Base-by-base conservation (phyloP, 2,888 invertebrate species). In the Linnaemya vulpina region DNA sequence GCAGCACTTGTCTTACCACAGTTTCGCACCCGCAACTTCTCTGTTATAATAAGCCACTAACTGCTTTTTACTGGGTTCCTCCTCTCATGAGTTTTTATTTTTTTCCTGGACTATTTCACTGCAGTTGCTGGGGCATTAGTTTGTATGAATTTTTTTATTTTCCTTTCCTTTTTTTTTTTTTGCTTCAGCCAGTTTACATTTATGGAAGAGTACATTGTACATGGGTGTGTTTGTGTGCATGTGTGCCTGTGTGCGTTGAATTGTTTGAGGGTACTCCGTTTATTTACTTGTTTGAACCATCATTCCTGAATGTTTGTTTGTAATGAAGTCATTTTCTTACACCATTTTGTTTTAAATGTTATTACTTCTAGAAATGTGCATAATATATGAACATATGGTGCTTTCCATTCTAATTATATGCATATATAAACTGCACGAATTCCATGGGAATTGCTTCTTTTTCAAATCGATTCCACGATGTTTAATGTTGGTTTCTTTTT, bases 291-390 rank as follows among this genome's bases (percentile, higher is more conserved):
- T 85, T 85, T 82, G 60, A 74, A 58, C 78, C 78, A 82, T 40
- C 82, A 79, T 78, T 81, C 58, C 53, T 75, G 65, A 35, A 62
- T 67, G 73, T 79, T 79, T 78, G 78, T 75, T 79, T 85, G 85
- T 67, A 79, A 87, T 86, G 84, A 87, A 86, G 87, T 86, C 87
- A 87, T 87, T 87, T 86, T 76, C 83, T 55, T 86, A 80, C 71
- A 82, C 58, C 84, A 86, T 84, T 84, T 84, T 86, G 82, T 85
- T 80, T 84, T 84, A 80, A 85, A 86, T 82, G 76, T 80, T 62
- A 65, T 46, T 77, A 82, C 74, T 83, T 83, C 60, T 40, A n/a
- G n/a, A 15, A 74, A 67, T 60, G 49, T 75, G 25, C 40, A 17
- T 35, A 30, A 74, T 60, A 38, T 7, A 38, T 40, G 13, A 11